A percentile compares a stretch with the other conserved stretches of the same genome.
Evolutionary conservation across 2,113 vertebrate species (phyloP).

Genomic region (Stercorarius parasiticus): DNA sequence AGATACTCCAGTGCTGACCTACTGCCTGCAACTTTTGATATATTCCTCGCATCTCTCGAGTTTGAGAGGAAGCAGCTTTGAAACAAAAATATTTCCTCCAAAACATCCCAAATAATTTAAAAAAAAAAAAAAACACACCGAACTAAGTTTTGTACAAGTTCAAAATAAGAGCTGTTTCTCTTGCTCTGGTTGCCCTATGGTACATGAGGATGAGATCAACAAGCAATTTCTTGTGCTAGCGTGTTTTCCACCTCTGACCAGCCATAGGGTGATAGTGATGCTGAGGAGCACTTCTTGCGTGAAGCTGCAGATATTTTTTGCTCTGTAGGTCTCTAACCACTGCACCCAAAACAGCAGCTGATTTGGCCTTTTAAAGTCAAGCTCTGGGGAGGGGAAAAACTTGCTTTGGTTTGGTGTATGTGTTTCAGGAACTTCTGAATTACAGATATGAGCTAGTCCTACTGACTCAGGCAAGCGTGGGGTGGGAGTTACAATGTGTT

Average conservation of each 20-base stretch:
- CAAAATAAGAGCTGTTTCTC: neutral
- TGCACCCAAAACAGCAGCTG: neutral
- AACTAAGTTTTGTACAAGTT: neutral
- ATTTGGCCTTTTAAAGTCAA: neutral
- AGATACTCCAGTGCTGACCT: neutral
- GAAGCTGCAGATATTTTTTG: constrained; percentile 18
- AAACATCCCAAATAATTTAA: neutral
- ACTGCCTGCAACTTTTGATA: neutral
- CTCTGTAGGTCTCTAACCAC: neutral
- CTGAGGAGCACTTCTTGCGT: neutral
- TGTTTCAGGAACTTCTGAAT: neutral
- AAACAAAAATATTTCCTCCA: neutral
- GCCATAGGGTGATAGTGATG: neutral
- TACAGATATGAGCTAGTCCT: neutral
- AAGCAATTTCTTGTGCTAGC: neutral
- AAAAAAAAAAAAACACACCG: neutral
- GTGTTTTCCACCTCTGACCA: neutral
- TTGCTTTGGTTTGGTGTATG: neutral
- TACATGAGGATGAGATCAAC: neutral
- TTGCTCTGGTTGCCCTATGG: neutral
- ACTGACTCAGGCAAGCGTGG: neutral
- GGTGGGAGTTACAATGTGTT: neutral
- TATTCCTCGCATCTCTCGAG: neutral
- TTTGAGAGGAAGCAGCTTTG: neutral
- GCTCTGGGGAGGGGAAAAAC: neutral